phyloP scores from a whole-genome alignment of 1,140 invertebrate genomes.

The Nylanderia fulva region DNA sequence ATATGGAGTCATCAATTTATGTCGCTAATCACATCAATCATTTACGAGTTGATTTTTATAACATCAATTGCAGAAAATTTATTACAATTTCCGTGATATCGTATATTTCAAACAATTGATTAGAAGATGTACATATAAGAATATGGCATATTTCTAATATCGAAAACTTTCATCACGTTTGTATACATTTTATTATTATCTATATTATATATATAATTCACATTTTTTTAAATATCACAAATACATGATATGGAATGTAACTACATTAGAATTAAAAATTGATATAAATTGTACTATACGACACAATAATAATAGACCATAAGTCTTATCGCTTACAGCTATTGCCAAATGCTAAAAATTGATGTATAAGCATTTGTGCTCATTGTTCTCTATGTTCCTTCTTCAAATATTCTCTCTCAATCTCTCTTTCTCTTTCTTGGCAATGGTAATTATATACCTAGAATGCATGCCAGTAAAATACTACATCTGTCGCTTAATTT shows the following conservation, averaged over 20 bases:
- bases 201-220: too few relatives aligned
- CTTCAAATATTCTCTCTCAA: neutral
- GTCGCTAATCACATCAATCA: neutral
- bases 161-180: neutral
- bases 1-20: conserved; percentile 67
- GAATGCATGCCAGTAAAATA: conserved; percentile 27
- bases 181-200: neutral
- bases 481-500: conserved; percentile 54
- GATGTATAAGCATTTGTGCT: neutral
- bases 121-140: neutral
- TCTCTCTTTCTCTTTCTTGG: neutral
- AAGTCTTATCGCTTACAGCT: neutral
- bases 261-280: conserved; percentile 17
- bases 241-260: neutral
- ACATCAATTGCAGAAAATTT: conserved; percentile 33
- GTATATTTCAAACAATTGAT: conserved; percentile 21
- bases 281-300: conserved; percentile 10
- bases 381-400: conserved; percentile 24
- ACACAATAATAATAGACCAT: conserved; percentile 15
- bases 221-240: neutral
- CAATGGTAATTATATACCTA: conserved; percentile 7
- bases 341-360: conserved; percentile 34
- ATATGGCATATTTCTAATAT: neutral
- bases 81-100: neutral
- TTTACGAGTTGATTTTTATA: conserved; percentile 47